These are phyloP conservation scores for Antigone vipio DNA, from an alignment of 2,113 vertebrate genomes.

Conservation along the genomic window DNA sequence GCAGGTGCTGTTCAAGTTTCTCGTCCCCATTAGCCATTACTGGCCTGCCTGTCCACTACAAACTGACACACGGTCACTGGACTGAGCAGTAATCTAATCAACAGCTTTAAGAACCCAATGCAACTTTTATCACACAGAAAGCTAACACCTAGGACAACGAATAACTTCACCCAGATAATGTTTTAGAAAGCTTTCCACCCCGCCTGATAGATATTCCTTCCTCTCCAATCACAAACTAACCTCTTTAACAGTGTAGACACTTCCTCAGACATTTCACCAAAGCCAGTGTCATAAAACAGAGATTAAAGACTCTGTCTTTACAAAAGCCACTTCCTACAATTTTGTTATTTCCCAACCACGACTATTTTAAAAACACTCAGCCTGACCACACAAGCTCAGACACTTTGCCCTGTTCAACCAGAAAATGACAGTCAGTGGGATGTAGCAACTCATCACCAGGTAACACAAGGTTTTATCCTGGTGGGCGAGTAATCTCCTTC, in stretches of 20 bases:
- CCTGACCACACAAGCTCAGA: constrained; percentile 32
- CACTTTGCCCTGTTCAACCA: not conserved
- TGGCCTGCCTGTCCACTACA: not conserved
- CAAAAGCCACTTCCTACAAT: constrained; percentile 50
- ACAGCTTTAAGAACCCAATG: not conserved
- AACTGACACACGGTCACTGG: not conserved
- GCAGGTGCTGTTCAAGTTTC: not conserved
- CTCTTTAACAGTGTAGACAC: not conserved
- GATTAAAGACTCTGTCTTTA: not conserved
- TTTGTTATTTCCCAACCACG: not conserved
- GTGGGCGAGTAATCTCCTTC: not conserved
- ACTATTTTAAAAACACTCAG: not conserved
- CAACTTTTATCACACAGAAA: not conserved
- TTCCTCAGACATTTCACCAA: not conserved
- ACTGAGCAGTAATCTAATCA: not conserved
- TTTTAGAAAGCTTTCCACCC: not conserved
- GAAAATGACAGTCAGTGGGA: not conserved
- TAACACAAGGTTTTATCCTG: not conserved
- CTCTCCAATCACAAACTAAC: not conserved
- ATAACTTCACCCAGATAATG: not conserved
- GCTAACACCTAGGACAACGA: not conserved
- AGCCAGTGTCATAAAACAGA: not conserved
- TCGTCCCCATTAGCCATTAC: not conserved
- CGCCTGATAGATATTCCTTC: not conserved
- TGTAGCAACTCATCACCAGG: not conserved